Conservation (phyloP, 2,113 vertebrate genomes). For the Chloropsis cyanopogon region DNA sequence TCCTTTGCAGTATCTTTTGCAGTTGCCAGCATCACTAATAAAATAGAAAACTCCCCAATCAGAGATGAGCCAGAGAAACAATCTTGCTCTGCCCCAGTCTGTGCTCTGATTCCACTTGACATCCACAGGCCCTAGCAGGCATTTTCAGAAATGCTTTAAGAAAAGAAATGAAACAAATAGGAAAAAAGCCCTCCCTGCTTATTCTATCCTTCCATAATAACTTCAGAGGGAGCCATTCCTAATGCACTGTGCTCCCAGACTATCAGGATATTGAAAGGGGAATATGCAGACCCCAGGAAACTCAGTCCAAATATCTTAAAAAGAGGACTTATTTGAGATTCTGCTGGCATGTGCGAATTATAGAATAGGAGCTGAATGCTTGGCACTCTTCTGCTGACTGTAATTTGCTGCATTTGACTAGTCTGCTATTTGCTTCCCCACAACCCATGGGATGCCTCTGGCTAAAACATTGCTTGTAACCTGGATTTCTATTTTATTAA, state of each 20-base stretch:
- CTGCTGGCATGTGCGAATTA: not conserved
- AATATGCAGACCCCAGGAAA: not conserved
- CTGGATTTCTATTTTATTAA: slow-evolving; percentile 66
- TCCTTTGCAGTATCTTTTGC: not conserved
- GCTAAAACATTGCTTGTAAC: slow-evolving; percentile 50
- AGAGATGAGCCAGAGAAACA: not conserved
- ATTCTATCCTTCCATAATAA: not conserved
- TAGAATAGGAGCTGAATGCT: not conserved
- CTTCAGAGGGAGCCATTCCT: not conserved
- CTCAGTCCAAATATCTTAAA: not conserved
- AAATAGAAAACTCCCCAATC: not conserved
- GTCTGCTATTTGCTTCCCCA: not conserved
- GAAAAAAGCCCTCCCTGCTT: not conserved
- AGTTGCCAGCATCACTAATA: not conserved
- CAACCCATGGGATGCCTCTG: slow-evolving; percentile 30
- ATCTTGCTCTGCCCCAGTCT: not conserved
- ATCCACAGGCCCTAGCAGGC: not conserved
- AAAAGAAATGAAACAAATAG: not conserved
- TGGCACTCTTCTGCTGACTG: not conserved
- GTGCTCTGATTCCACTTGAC: not conserved
- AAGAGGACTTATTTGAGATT: not conserved
- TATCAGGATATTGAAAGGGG: not conserved
- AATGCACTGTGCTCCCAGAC: not conserved
- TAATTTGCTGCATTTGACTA: slow-evolving; percentile 26
- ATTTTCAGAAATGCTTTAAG: not conserved